Evolutionary conservation across 2,797 vertebrate genomes (phyloP).

Genomic region (Sebastes kiyomatsui): DNA sequence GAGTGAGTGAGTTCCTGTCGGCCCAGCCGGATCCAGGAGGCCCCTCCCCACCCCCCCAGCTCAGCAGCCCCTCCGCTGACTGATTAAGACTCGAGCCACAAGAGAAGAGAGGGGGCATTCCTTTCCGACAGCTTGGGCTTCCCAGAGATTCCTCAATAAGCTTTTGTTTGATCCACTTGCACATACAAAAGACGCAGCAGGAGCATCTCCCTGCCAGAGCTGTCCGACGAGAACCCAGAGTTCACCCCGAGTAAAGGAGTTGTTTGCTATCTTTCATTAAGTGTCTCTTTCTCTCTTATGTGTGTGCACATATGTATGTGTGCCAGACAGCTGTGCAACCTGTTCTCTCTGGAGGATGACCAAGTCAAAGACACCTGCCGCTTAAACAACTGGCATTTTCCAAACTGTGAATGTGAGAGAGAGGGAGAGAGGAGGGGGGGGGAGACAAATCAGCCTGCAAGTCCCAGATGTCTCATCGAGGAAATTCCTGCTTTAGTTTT

Average conservation of each 20-base stretch:
- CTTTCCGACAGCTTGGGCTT: conserved; percentile 69
- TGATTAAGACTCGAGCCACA: conserved; percentile 61
- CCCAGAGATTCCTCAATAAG: conserved; percentile 75
- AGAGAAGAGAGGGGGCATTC: conserved; percentile 66
- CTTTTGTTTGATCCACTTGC: conserved; percentile 75
- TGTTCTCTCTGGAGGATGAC: conserved; percentile 66
- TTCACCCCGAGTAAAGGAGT: conserved; percentile 29
- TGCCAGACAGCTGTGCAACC: conserved; percentile 69
- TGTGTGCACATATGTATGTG: conserved; percentile 21
- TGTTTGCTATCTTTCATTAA: conserved; percentile 73
- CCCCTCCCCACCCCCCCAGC: conserved; percentile 29
- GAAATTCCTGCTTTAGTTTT: conserved; percentile 32
- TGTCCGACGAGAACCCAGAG: conserved; percentile 31
- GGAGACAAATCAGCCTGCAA: neutral
- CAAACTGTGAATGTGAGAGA: conserved; percentile 26
- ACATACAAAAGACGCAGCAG: conserved; percentile 66
- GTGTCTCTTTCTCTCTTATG: conserved; percentile 13
- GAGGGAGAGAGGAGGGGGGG: rapidly evolving
- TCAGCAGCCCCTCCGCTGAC: conserved; percentile 42
- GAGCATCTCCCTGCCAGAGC: conserved; percentile 50
- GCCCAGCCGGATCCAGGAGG: conserved; percentile 1
- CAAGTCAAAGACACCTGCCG: conserved; percentile 75
- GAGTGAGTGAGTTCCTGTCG: conserved; percentile 50
- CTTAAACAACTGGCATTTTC: conserved; percentile 45
- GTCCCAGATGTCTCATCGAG: conserved; percentile 33